phyloP scores from a whole-genome alignment of 2,888 invertebrate species.

The Conus canariensis region DNA sequence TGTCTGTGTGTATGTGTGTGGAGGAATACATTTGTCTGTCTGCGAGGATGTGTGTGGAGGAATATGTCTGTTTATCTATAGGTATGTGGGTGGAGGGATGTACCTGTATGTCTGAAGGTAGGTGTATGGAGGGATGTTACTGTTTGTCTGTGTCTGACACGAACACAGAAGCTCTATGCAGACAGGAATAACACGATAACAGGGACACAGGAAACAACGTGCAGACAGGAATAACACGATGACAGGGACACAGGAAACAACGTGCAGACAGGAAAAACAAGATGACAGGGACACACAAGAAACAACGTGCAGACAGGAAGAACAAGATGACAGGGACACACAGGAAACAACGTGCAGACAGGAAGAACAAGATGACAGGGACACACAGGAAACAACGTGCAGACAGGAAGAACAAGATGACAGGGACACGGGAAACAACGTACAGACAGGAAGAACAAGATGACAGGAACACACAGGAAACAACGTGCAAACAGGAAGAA shows the following conservation, averaged over 20 bases:
- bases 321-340: too few species aligned
- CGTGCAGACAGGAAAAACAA: too few species aligned
- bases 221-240: too few species aligned
- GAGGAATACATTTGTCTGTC: not conserved
- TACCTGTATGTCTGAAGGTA: not conserved
- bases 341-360: too few species aligned
- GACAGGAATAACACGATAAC: not conserved
- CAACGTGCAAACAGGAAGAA: too few species aligned
- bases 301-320: too few species aligned
- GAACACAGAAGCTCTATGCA: not conserved
- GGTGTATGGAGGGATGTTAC: not conserved
- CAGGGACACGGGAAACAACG: not conserved
- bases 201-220: too few species aligned
- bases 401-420: not conserved
- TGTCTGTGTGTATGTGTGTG: not conserved
- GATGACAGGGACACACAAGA: too few species aligned
- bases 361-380: too few species aligned
- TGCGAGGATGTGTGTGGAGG: not conserved
- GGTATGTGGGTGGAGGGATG: not conserved
- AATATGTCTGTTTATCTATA: not conserved
- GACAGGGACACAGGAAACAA: too few species aligned
- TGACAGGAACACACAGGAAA: not conserved
- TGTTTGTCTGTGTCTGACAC: not conserved
- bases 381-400: too few species aligned
- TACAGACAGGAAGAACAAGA: not conserved